A percentile compares a stretch with the other conserved stretches of the same genome.
Conservation (phyloP, 2,888 invertebrate genomes). For the Cryptus viduatorius region DNA sequence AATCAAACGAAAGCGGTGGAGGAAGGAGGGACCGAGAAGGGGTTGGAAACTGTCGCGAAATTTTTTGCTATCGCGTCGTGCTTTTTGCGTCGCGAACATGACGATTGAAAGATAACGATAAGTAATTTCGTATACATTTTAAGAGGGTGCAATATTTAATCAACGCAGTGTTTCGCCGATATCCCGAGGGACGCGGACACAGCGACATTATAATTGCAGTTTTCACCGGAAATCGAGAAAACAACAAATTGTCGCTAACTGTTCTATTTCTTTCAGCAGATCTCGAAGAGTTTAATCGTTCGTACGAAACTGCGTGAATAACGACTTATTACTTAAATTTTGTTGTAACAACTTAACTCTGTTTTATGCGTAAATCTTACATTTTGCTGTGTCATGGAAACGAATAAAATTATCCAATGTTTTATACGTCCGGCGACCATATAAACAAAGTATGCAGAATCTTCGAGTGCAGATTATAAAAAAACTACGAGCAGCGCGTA, state of each 20-base stretch:
- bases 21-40: background rate
- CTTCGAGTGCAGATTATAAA: too few relatives aligned
- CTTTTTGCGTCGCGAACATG: slow-evolving; percentile 32
- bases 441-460: too few relatives aligned
- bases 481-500: too few relatives aligned
- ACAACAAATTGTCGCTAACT: background rate
- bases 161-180: slow-evolving; percentile 27
- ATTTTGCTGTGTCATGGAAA: too few relatives aligned
- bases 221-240: background rate
- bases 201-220: background rate
- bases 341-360: too few relatives aligned
- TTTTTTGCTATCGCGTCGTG: slow-evolving; percentile 39
- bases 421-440: too few relatives aligned
- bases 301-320: too few relatives aligned
- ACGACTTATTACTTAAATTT: too few relatives aligned
- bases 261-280: too few relatives aligned
- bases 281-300: too few relatives aligned
- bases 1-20: slow-evolving; percentile 19
- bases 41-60: slow-evolving; percentile 33
- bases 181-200: background rate
- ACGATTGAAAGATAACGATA: slow-evolving; percentile 55
- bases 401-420: too few relatives aligned
- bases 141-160: slow-evolving; percentile 35
- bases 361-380: too few relatives aligned
- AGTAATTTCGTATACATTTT: slow-evolving; percentile 40